Evolutionary conservation across 2,797 vertebrate genomes (phyloP).

Genomic region (Hydrophis major): DNA sequence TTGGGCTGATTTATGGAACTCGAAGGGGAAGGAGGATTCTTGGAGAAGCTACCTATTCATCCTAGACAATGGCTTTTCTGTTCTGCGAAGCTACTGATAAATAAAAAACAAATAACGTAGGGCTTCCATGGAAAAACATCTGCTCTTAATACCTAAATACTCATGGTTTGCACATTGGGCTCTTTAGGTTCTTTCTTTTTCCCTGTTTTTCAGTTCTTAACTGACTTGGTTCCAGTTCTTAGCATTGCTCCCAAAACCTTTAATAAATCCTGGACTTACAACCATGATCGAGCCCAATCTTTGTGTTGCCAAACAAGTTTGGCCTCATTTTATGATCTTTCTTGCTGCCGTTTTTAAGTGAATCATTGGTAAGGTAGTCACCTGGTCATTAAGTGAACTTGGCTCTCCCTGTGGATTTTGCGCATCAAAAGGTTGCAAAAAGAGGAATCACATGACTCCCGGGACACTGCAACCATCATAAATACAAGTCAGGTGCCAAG

Average conservation of each 20-base stretch:
- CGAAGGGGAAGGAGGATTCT: background rate
- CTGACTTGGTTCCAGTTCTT: background rate
- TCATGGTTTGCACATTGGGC: background rate
- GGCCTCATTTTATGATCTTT: too few species aligned
- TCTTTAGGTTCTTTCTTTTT: background rate
- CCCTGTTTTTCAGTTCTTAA: background rate
- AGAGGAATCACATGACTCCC: too few species aligned
- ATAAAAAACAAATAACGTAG: slow-evolving; percentile 9
- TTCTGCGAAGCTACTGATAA: slow-evolving; percentile 9
- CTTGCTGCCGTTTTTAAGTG: too few species aligned
- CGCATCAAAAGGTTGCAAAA: too few species aligned
- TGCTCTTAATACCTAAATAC: background rate
- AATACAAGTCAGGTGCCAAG: background rate
- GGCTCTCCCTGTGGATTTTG: too few species aligned
- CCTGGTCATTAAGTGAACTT: too few species aligned
- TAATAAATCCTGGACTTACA: background rate
- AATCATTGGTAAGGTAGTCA: too few species aligned
- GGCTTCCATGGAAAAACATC: slow-evolving; percentile 19
- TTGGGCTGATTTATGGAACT: background rate
- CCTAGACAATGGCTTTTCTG: background rate
- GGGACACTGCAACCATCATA: background rate
- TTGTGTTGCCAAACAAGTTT: background rate
- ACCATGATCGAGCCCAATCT: background rate
- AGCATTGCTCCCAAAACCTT: background rate
- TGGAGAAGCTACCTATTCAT: slow-evolving; percentile 12